Base-by-base conservation (phyloP, 2,797 vertebrate genomes). In the Aldrovandia affinis region DNA sequence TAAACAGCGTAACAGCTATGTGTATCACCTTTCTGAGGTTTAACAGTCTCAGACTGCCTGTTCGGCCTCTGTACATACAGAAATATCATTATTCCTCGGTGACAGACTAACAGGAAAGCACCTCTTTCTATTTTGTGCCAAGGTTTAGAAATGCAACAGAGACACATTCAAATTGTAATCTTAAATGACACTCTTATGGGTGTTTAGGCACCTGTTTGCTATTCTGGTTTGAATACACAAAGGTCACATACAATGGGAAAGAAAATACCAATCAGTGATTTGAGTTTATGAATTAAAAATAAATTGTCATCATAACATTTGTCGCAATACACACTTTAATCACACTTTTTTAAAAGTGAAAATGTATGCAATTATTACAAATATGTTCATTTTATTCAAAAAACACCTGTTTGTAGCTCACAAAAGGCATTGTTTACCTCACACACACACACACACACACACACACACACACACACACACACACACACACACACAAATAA, bases 11-110 rank as follows among this genome's bases (percentile, higher is more conserved):
- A 59, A 65, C 70, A 82, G 79, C 81, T 82, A 20, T 80, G 39
- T 22, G 70, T 75, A 75, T 86, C 84, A 88, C 88, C 85, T 86
- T 75, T n/a, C 70, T 44, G 70, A n/a, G 70, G 70, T 75, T 75
- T 75, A 75, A 9, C 70, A 12, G 68, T 70, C 70, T 75, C 42
- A 39, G 5, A 12, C 39, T 75, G 70, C 20, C 70, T 75, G 36
- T 75, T 75, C 39, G 18, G 25, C 9, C 0, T 42, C 70, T 75
- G 70, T 47, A 57, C 42, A 12, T 59, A 59, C 78, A 80, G 78
- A 80, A 80, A 7, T 20, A 80, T 80, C 78, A 81, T 81, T 81
- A 81, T 59, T 42, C 79, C 52, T 22, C 33, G 0, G 70, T 44
- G 70, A 25, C 70, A 44, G 36, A 25, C 70, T 25, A 3, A n/a